A percentile compares a stretch with the other conserved stretches of the same genome.
phyloP scores from a whole-genome alignment of 2,113 vertebrate species.

The Cisticola juncidis region DNA sequence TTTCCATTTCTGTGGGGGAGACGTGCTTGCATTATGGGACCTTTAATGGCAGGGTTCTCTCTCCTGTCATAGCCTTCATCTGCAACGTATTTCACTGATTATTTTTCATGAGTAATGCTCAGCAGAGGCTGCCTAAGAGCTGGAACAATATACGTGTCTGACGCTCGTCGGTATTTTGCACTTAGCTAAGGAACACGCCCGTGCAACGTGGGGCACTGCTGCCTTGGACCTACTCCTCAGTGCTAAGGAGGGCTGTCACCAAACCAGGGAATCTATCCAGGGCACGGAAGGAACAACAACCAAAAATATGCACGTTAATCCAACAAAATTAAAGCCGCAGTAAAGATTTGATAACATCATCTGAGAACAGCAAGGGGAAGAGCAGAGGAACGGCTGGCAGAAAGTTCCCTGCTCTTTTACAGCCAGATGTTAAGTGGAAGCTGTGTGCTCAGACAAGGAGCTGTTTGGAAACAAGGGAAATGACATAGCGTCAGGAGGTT shows the following conservation, averaged over 20 bases:
- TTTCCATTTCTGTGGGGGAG: slow-evolving; percentile 5
- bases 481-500: slow-evolving; percentile 48
- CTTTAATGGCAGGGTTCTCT: slow-evolving; percentile 7
- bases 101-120: slow-evolving; percentile 21
- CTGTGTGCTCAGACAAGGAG: background rate
- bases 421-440: background rate
- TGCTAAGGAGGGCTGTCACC: background rate
- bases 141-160: background rate
- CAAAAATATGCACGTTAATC: background rate
- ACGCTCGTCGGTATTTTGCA: background rate
- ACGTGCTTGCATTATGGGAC: background rate
- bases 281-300: background rate
- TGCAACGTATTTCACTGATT: slow-evolving; percentile 8
- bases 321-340: background rate
- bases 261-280: background rate
- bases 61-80: slow-evolving; percentile 2
- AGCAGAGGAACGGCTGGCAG: background rate
- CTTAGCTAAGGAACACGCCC: background rate
- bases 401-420: background rate
- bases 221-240: background rate
- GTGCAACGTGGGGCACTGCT: background rate
- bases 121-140: background rate
- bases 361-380: background rate
- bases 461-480: slow-evolving; percentile 49
- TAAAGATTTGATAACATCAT: background rate